Base-by-base conservation (phyloP, 2,797 vertebrate genomes). In the Ptychobarbus kaznakovi region DNA sequence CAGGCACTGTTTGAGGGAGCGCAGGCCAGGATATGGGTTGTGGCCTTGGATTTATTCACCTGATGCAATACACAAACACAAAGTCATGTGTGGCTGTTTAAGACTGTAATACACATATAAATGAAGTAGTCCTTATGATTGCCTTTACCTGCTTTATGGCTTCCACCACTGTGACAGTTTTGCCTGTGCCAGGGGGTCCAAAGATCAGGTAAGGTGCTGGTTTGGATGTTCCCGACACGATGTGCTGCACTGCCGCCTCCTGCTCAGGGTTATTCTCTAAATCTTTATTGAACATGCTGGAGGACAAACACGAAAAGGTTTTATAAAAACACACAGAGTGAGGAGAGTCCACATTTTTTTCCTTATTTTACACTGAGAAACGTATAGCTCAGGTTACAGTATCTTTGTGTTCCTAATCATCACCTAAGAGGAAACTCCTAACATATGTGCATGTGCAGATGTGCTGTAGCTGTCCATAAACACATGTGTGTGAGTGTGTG, bases 171-270 rank as follows among this genome's bases (percentile, higher is more conserved):
- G 96, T 97, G 86, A 97, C 95, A 0, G 96, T 97, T 91, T 97
- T 97, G 87, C 96, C 96, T 0, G 96, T 97, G 35, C 96, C 96
- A 0, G 96, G 96, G 7, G 96, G 96, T 1, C 96, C 96, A 4
- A 97, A 97, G 89, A 97, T 95, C 87, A 97, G 91, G 89, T 97
- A 97, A 0, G 96, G 96, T 40, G 96, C 95, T 5, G 96, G 96
- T 58, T 95, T 94, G 80, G 96, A 95, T 61, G 90, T 72, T 7
- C 96, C 96, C 0, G 66, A 91, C 4, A 97, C 88, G 2, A 97
- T 96, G 53, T 93, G 91, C 9, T 86, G 92, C 89, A 97, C 92
- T 0, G 96, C 96, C n/a, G 80, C 90, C 56, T 90, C 79, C 91
- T 97, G 96, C 86, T 97, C 95, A 3, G 94, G 91, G 12, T 97